A percentile compares a stretch with the other conserved stretches of the same genome.
Conservation (phyloP, 2,797 vertebrate genomes). For the Hippoglossus hippoglossus region DNA sequence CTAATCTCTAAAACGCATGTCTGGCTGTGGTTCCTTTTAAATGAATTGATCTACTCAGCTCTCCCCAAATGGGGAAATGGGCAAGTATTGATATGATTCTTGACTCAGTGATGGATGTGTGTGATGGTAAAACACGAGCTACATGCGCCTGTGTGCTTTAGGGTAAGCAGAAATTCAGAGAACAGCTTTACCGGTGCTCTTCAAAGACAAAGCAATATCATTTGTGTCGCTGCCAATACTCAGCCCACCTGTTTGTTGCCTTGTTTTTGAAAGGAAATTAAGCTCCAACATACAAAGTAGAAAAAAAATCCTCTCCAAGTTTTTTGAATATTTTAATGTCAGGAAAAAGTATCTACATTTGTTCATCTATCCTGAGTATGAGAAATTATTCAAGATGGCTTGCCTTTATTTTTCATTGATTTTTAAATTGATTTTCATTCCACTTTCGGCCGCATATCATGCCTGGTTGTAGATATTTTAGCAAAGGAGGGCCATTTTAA, state of each 20-base stretch:
- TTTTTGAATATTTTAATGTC: slow-evolving; percentile 26
- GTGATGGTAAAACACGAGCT: slow-evolving; percentile 82
- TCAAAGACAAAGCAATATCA: slow-evolving; percentile 72
- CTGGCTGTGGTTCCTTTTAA: slow-evolving; percentile 89
- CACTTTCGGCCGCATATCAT: slow-evolving; percentile 18
- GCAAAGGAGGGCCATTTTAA: slow-evolving; percentile 38
- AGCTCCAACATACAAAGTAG: slow-evolving; percentile 18
- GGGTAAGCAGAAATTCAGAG: slow-evolving; percentile 66
- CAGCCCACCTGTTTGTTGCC: slow-evolving; percentile 44
- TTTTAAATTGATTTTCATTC: slow-evolving; percentile 40
- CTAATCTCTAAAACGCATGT: slow-evolving; percentile 92
- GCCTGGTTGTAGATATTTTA: slow-evolving; percentile 24
- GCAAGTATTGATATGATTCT: slow-evolving; percentile 87
- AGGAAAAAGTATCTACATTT: slow-evolving; percentile 22
- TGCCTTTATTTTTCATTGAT: slow-evolving; percentile 28
- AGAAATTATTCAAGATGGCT: slow-evolving; percentile 24
- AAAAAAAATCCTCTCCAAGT: slow-evolving; percentile 29
- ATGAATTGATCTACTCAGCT: slow-evolving; percentile 89
- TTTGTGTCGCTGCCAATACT: slow-evolving; percentile 63
- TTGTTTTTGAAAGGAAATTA: slow-evolving; percentile 24
- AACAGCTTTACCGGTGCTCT: slow-evolving; percentile 64
- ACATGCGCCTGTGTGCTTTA: slow-evolving; percentile 63
- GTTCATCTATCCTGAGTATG: slow-evolving; percentile 13
- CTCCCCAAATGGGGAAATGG: slow-evolving; percentile 87
- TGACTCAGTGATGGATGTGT: slow-evolving; percentile 85